phyloP scores from a whole-genome alignment of 1,140 invertebrate genomes.

The Apis dorsata region DNA sequence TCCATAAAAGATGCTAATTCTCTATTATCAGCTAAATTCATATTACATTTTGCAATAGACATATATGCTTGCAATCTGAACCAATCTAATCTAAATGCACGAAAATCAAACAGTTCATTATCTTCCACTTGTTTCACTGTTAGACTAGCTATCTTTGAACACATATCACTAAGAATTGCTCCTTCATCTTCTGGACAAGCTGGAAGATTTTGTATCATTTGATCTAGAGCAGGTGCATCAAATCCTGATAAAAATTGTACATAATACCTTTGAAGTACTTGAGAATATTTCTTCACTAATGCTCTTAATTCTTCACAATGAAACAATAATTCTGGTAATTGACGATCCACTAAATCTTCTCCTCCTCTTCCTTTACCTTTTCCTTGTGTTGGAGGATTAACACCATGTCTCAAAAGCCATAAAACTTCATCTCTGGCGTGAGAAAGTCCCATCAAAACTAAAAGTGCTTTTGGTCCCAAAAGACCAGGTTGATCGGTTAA shows the following conservation, averaged over 20 bases:
- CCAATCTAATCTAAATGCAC: constrained; percentile 97
- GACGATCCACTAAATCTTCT: constrained; percentile 95
- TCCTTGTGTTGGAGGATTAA: constrained; percentile 93
- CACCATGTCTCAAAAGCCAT: constrained; percentile 97
- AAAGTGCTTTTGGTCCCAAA: constrained; percentile 97
- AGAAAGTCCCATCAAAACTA: constrained; percentile 97
- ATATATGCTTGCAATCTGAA: constrained; percentile 97
- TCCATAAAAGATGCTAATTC: constrained; percentile 96
- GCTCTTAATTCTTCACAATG: constrained; percentile 98
- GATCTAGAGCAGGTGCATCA: constrained; percentile 95
- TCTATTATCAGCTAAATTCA: constrained; percentile 92
- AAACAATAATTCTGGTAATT: constrained; percentile 97
- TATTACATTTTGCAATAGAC: constrained; percentile 90
- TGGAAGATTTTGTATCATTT: constrained; percentile 93
- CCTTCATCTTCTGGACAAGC: constrained; percentile 96
- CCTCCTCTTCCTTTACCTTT: constrained; percentile 91
- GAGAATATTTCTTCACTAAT: constrained; percentile 95
- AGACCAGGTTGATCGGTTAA: constrained; percentile 98
- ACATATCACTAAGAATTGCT: constrained; percentile 95
- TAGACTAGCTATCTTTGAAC: constrained; percentile 92
- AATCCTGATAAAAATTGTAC: constrained; percentile 97
- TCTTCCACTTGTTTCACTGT: constrained; percentile 98
- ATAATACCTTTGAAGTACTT: constrained; percentile 99
- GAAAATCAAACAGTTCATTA: constrained; percentile 97
- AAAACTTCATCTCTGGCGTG: constrained; percentile 97